These are phyloP conservation scores for Enteromius treurensis DNA, from an alignment of 2,797 vertebrate genomes.

Conservation along the genomic window DNA sequence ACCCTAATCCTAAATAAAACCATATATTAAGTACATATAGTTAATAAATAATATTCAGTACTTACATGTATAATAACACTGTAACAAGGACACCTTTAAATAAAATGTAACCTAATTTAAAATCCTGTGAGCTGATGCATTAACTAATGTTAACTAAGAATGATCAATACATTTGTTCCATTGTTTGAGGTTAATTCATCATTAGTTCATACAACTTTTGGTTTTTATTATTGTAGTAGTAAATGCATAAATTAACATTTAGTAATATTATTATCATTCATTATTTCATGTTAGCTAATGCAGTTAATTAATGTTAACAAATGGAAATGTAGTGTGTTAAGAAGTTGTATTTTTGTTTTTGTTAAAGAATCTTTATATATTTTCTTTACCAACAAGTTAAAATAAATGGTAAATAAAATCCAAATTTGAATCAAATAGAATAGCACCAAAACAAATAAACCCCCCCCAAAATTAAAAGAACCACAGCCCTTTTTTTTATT, in stretches of 20 bases:
- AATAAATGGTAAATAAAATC: no score
- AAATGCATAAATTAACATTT: not conserved
- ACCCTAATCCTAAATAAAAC: not conserved
- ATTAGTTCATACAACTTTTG: not conserved
- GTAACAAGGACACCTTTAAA: not conserved
- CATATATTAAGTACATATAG: not conserved
- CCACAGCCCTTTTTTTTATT: not conserved
- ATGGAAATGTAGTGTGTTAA: not conserved
- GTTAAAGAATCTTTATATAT: no score
- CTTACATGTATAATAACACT: not conserved
- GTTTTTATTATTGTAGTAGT: not conserved
- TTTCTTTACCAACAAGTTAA: no score
- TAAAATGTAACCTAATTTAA: not conserved
- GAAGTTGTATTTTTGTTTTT: not conserved
- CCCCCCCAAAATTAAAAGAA: not conserved
- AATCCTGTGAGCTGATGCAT: not conserved
- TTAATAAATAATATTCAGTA: not conserved
- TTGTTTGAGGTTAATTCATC: not conserved
- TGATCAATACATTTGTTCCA: not conserved
- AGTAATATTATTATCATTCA: not conserved
- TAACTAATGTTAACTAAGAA: not conserved
- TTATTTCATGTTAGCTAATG: not conserved
- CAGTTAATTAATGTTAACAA: not conserved
- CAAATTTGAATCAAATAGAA: not conserved
- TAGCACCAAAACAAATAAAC: not conserved